Percentiles rank a stretch among this genome's conserved stretches.
Evolutionary conservation across 2,797 vertebrate species (phyloP).

Genomic region (Sorex maritimensis): DNA sequence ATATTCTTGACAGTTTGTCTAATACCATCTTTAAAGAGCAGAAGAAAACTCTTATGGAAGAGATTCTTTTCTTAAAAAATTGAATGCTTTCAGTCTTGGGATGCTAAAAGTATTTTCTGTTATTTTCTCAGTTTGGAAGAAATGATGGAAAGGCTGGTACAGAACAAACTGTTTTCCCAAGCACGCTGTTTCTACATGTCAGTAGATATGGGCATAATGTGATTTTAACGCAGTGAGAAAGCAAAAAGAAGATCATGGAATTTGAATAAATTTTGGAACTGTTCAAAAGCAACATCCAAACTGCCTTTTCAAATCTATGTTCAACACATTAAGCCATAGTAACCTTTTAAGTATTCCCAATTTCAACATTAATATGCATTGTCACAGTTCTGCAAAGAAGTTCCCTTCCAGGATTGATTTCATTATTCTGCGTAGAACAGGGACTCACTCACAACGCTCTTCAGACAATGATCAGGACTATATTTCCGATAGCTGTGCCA

Average conservation of each 20-base stretch:
- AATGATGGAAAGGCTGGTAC: not conserved
- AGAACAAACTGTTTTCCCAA: not conserved
- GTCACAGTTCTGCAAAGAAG: not conserved
- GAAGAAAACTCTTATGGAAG: constrained; percentile 7
- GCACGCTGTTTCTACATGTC: not conserved
- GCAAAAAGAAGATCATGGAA: not conserved
- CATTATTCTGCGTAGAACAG: not conserved
- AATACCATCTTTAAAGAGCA: constrained; percentile 14
- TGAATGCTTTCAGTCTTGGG: not conserved
- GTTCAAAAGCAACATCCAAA: not conserved
- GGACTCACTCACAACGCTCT: not conserved
- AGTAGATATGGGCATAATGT: not conserved
- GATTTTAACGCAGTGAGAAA: not conserved
- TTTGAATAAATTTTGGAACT: not conserved
- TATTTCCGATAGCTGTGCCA: not conserved
- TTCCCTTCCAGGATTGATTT: not conserved
- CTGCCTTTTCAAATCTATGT: not conserved
- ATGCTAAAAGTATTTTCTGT: not conserved
- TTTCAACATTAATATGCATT: not conserved
- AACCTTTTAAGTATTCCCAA: not conserved
- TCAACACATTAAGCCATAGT: not conserved
- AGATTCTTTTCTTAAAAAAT: constrained; percentile 9
- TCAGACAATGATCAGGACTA: not conserved
- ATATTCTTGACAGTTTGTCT: constrained; percentile 38
- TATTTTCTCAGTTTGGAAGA: not conserved